Evolutionary conservation across 92 coral and sea anemone genomes (phyloP), one percentile per base, ranked within the genome.

Genomic region (Porites rus): DNA sequence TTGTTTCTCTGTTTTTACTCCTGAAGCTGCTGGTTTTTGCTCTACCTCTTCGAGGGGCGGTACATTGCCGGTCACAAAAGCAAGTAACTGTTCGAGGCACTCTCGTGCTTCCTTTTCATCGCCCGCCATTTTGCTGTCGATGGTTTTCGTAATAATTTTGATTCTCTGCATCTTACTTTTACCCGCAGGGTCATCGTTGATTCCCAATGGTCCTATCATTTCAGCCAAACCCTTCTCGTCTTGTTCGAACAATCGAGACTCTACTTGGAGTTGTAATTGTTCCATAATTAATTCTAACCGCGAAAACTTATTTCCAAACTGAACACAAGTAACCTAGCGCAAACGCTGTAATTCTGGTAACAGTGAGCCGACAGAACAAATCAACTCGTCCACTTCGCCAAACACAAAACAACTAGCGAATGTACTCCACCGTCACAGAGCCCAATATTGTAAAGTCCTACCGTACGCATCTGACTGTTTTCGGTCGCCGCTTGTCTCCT

Each of bases 161-260:
- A 80, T 60, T 60, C 13, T 13, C 51, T 80, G 82, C 56, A 61
- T 82, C 72, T 38, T 81, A 10, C 53, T 74, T 80, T 87, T 87
- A 24, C 72, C 56, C 25, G 56, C 16, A 2, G 51, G 19, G 50
- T 81, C 73, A 24, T 81, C 82, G 1, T 83, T 31, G 31, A 54
- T 28, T 20, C 82, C 82, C 51, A 81, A n/a, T 25, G 3, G 12
- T 80, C 65, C 91, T 8, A 73, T 31, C 82, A 80, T 80, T 87
- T 73, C 73, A 8, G n/a, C 75, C 24, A 81, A 60, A 11, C 50
- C 21, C 51, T 52, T 69, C 76, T 65, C 86, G 64, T 80, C 81
- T 80, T 80, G 90, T 14, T 80, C 51, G 51, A 64, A 80, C 28
- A 87, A 38, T 80, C 20, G 63, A 18, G 70, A 77, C 19, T 87